A percentile compares a stretch with the other conserved stretches of the same genome.
Conservation (phyloP, 2,888 invertebrate genomes). For the Cylindroiulus punctatus region DNA sequence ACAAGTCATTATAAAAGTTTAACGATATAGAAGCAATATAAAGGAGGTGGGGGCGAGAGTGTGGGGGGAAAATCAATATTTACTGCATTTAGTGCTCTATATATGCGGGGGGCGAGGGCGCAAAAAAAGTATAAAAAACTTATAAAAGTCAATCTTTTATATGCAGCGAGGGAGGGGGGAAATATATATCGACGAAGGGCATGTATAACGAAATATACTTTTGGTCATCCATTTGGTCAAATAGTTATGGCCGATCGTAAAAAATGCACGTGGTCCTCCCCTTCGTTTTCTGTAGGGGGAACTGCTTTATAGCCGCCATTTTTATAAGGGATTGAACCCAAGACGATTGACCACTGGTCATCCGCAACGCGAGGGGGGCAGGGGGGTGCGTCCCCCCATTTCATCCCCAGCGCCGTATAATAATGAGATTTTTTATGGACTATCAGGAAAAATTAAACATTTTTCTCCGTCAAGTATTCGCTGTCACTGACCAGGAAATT, state of each 20-base stretch:
- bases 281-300: constrained; percentile 19
- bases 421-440: constrained; percentile 9
- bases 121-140: constrained; percentile 34
- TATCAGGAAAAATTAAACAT: constrained; percentile 38
- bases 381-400: not conserved
- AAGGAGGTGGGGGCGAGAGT: not conserved
- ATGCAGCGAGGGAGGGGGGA: constrained; percentile 38
- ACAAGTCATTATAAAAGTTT: constrained; percentile 50
- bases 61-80: constrained; percentile 44
- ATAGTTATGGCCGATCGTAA: constrained; percentile 42
- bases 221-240: constrained; percentile 42
- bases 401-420: not conserved
- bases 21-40: constrained; percentile 47
- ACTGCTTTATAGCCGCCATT: constrained; percentile 9
- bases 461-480: constrained; percentile 2
- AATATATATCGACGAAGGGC: constrained; percentile 15
- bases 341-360: constrained; percentile 42
- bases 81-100: constrained; percentile 48
- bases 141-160: constrained; percentile 42
- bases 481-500: constrained; percentile 15
- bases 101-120: constrained; percentile 20
- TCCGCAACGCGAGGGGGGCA: constrained; percentile 27
- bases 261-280: constrained; percentile 16
- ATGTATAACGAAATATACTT: constrained; percentile 42
- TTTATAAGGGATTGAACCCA: constrained; percentile 38